Conservation (phyloP, 1,140 invertebrate genomes). For the Aphelenchoides avenae region DNA sequence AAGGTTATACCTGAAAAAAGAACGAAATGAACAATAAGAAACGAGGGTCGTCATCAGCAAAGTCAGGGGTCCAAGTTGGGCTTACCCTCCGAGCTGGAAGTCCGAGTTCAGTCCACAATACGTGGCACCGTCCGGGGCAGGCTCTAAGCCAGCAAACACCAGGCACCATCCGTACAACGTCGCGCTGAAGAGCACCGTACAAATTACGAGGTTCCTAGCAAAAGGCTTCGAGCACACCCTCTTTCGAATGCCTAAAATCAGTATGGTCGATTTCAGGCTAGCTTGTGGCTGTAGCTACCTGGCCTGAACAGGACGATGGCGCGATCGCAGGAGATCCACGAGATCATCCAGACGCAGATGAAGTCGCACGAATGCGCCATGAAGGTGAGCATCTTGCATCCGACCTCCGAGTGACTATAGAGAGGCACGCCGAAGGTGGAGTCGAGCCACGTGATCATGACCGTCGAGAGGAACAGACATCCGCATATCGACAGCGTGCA, state of each 20-base stretch:
- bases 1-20: conserved; percentile 44
- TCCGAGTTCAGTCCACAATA: conserved; percentile 49
- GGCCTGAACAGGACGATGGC: conserved; percentile 55
- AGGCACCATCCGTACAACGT: conserved; percentile 56
- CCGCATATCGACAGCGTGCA: conserved; percentile 54
- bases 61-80: no score
- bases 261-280: conserved; percentile 23
- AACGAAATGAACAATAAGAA: no score
- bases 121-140: conserved; percentile 20
- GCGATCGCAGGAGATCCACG: conserved; percentile 52
- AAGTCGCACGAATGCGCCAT: conserved; percentile 56
- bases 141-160: conserved; percentile 53
- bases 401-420: conserved; percentile 47
- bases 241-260: conserved; percentile 43
- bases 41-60: no score
- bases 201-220: conserved; percentile 44
- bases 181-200: conserved; percentile 44
- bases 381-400: conserved; percentile 57
- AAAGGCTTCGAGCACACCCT: conserved; percentile 54
- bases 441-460: conserved; percentile 50
- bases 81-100: conserved; percentile 29
- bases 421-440: conserved; percentile 40
- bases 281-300: no score
- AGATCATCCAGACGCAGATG: conserved; percentile 59
- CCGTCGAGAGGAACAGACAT: conserved; percentile 54